phyloP scores from a whole-genome alignment of 1,140 invertebrate genomes.

The Bicyclus anynana region DNA sequence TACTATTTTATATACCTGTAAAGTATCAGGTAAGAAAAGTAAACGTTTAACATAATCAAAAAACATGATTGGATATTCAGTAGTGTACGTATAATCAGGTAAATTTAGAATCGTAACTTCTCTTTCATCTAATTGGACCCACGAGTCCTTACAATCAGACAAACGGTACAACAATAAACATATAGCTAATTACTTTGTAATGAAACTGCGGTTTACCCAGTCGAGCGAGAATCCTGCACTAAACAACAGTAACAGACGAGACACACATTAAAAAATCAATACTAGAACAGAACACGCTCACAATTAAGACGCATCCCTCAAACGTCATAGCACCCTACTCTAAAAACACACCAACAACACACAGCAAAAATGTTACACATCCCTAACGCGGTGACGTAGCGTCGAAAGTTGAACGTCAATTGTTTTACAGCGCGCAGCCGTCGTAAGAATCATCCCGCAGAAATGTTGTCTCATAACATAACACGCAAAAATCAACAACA shows the following conservation, averaged over 20 bases:
- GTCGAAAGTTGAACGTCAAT: constrained; percentile 13
- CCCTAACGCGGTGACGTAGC: constrained; percentile 7
- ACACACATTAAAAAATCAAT: constrained; percentile 71
- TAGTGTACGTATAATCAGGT: neutral
- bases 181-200: constrained; percentile 22
- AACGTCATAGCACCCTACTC: constrained; percentile 59
- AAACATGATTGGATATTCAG: no score
- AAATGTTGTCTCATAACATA: constrained; percentile 27
- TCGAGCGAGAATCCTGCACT: constrained; percentile 20
- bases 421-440: constrained; percentile 12
- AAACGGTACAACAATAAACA: neutral
- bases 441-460: constrained; percentile 31
- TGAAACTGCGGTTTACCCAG: constrained; percentile 20
- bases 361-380: constrained; percentile 15
- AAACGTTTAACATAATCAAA: no score
- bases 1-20: no score
- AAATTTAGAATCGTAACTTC: neutral
- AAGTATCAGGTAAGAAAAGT: no score
- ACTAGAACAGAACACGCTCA: constrained; percentile 59
- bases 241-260: constrained; percentile 31
- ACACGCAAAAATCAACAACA: constrained; percentile 37
- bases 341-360: constrained; percentile 25
- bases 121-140: neutral
- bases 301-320: constrained; percentile 73
- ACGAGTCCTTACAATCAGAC: neutral